A percentile compares a stretch with the other conserved stretches of the same genome.
Conservation (phyloP, 2,888 invertebrate species). For the Brachynemurus nebulosus region DNA sequence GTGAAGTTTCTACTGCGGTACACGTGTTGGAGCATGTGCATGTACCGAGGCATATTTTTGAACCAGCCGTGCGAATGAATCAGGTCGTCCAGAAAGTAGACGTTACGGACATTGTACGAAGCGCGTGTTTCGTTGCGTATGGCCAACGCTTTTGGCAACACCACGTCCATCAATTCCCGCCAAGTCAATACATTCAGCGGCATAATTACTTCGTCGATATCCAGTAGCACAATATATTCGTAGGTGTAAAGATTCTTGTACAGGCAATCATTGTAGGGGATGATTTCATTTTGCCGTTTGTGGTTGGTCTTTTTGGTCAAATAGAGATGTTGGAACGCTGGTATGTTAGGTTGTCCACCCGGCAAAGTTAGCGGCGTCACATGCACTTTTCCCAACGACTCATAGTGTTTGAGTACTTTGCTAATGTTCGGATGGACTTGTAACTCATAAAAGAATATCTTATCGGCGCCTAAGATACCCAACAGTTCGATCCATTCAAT, state of each 20-base stretch:
- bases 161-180: conserved; percentile 62
- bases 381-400: conserved; percentile 49
- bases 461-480: conserved; percentile 75
- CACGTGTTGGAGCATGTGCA: conserved; percentile 91
- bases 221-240: conserved; percentile 78
- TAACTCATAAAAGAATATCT: conserved; percentile 80
- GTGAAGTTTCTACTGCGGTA: conserved; percentile 83
- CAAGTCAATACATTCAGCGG: conserved; percentile 61
- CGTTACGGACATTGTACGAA: conserved; percentile 79
- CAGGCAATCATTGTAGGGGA: conserved; percentile 92
- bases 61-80: conserved; percentile 68
- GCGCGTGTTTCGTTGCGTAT: conserved; percentile 49
- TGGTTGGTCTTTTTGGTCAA: conserved; percentile 82
- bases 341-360: conserved; percentile 80
- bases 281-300: conserved; percentile 87
- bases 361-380: conserved; percentile 73
- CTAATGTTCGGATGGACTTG: conserved; percentile 87
- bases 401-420: conserved; percentile 55
- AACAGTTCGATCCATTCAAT: conserved; percentile 92
- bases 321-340: conserved; percentile 78
- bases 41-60: conserved; percentile 66
- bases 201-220: conserved; percentile 92
- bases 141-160: conserved; percentile 51
- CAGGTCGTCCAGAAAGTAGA: conserved; percentile 83
- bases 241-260: conserved; percentile 86